These are phyloP conservation scores for Urocolius indicus DNA, from an alignment of 2,113 vertebrate species.

Conservation along the genomic window DNA sequence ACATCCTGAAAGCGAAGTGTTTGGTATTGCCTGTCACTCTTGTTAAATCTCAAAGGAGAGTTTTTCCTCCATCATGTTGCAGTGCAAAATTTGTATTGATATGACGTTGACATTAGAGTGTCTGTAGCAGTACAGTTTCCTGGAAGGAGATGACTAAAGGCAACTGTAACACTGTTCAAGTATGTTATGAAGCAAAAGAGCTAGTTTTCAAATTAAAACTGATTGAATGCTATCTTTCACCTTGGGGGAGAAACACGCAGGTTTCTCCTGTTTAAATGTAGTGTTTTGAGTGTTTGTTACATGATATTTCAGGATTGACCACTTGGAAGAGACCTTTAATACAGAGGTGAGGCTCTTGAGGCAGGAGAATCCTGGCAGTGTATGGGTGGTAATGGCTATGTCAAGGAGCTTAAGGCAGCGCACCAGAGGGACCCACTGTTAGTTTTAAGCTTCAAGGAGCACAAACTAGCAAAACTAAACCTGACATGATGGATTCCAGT, in stretches of 20 bases:
- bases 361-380: accelerated
- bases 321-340: not conserved
- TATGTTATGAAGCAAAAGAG: not conserved
- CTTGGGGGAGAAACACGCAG: not conserved
- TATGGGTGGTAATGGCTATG: too few species aligned
- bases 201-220: not conserved
- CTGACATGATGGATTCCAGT: not conserved
- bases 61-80: not conserved
- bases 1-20: not conserved
- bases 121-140: not conserved
- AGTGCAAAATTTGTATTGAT: not conserved
- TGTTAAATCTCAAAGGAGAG: slow-evolving; percentile 24
- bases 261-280: not conserved
- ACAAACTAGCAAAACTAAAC: not conserved
- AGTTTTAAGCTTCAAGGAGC: not conserved
- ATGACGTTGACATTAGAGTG: not conserved
- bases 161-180: not conserved
- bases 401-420: not conserved
- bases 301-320: not conserved
- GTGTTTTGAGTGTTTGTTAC: not conserved
- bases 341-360: not conserved
- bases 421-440: not conserved
- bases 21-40: not conserved
- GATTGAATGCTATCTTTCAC: not conserved
- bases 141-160: not conserved